Percentiles rank a stretch among this genome's conserved stretches.
Conservation (phyloP, 2,888 invertebrate species). For the Cheilosia pagana region DNA sequence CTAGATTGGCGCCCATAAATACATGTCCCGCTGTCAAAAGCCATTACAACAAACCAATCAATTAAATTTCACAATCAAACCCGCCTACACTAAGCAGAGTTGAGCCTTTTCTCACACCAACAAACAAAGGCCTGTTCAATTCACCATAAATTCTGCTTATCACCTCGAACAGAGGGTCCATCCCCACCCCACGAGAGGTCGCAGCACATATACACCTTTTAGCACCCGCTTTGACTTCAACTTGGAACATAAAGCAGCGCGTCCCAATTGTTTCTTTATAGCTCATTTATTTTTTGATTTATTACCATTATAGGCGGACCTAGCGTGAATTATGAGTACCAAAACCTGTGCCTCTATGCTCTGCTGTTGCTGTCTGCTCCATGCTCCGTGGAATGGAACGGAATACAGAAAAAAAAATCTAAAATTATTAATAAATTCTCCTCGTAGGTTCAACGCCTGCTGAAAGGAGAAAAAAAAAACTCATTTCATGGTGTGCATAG, state of each 20-base stretch:
- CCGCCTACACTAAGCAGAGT: background rate
- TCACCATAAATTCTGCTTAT: conserved; percentile 65
- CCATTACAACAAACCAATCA: conserved; percentile 68
- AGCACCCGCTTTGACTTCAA: conserved; percentile 54
- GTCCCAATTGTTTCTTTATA: conserved; percentile 74
- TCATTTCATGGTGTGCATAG: conserved; percentile 62
- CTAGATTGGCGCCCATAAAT: conserved; percentile 61
- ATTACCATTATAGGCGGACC: conserved; percentile 72
- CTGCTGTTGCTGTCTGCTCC: too few species aligned
- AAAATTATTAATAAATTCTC: conserved; percentile 71
- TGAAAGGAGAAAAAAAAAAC: conserved; percentile 29
- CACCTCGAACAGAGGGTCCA: conserved; percentile 33
- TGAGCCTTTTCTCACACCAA: conserved; percentile 32
- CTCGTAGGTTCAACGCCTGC: conserved; percentile 64
- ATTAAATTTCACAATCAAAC: conserved; percentile 65
- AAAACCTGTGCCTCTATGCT: conserved; percentile 59
- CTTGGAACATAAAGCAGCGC: conserved; percentile 53
- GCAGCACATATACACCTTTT: conserved; percentile 44
- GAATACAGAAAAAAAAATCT: conserved; percentile 2
- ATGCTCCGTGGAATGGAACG: conserved; percentile 13
- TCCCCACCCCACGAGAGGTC: conserved; percentile 42
- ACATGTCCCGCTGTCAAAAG: conserved; percentile 66
- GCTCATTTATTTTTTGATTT: conserved; percentile 75
- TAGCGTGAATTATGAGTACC: conserved; percentile 70
- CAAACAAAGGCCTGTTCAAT: conserved; percentile 47